Base-by-base conservation (phyloP, 2,797 vertebrate species). In the Picus viridis region DNA sequence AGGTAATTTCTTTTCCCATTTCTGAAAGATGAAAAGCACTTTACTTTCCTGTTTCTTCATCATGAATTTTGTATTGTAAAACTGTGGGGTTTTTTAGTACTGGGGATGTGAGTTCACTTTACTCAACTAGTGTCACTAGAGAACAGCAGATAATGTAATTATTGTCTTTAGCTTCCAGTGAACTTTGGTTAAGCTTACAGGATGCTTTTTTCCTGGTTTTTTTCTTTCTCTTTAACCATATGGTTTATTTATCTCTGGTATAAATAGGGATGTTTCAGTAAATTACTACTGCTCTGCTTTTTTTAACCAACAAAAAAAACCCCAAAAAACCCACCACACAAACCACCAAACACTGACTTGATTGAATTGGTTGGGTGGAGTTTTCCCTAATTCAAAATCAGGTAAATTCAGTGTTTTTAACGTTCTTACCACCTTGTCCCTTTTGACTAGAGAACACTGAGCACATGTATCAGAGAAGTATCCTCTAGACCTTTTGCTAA, bases 1-100 rank as follows among this genome's bases (percentile, higher is more conserved):
- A 99, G 98, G 99, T 99, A 97, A 98, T 96, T 87, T n/a, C 43
- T 79, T 47, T 79, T 84, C 78, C 58, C 15, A 36, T 62, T 88
- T 94, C 93, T 65, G 61, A 36, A 77, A 72, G 10, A 58, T 53
- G 20, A 30, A 79, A 89, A 81, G 34, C 17, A 22, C 11, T 86
- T 75, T 8, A 43, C 45, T 34, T 78, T 29, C 26, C 58, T 72
- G 3, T 75, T 89, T 83, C 22, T 89, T 91, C 14, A 16, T 49
- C 39, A 34, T 51, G 3, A 90, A 69, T 76, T 79, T 23, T 59
- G 43, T 70, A 39, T 19, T 63, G 2, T 57, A 61, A 62, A 4
- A 22, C 36, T 7, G 7, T 8, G 10, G 10, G 34, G 10, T 36
- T 75, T 67, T 73, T 78, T 83, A 47, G 41, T 39, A 27, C 18